Base-by-base conservation (phyloP, 2,113 vertebrate species). In the Thunnus thynnus region DNA sequence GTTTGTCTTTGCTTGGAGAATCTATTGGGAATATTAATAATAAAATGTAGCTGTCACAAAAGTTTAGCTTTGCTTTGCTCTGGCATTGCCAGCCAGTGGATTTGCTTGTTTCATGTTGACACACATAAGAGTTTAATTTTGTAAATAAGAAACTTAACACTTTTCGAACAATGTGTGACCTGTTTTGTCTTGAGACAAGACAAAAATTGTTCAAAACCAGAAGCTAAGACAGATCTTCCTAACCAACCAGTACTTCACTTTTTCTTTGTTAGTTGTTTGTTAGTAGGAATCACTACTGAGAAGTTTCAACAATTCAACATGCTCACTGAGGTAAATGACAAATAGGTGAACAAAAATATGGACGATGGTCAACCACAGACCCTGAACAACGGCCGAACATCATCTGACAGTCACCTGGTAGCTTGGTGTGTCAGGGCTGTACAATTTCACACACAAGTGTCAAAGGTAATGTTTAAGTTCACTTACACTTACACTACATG, bases 341-440 rank as follows among this genome's bases (percentile, higher is more conserved):
- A 41, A 41, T 41, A 41, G 36, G 36, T 9, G 36, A 41, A 8
- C 36, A 36, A 67, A 41, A 74, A 25, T 57, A 2, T 25, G 16
- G 58, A 0, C 4, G 3, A 50, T 18, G 44, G 50, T 57, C 68
- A 58, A 27, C 25, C 64, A 3, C 55, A 72, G 25, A 47, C 25
- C 25, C 10, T 50, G 32, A 46, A 25, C 30, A 22, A 50, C 63
- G 16, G 20, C 47, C 25, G 9, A 76, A 72, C 67, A 70, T n/a
- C 36, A 13, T 27, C 50, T 79, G 22, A 63, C 3, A 0, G 52
- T 55, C 63, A 70, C 44, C 58, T 77, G 71, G 52, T 41, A 47
- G 46, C 55, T 44, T 65, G 25, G 75, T 76, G 57, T 79, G 46
- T 74, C 50, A 64, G 30, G 54, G 9, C 25, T 67, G 47, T 65